A percentile compares a stretch with the other conserved stretches of the same genome.
phyloP scores from a whole-genome alignment of 2,888 invertebrate species.

The Polietes domitor region DNA sequence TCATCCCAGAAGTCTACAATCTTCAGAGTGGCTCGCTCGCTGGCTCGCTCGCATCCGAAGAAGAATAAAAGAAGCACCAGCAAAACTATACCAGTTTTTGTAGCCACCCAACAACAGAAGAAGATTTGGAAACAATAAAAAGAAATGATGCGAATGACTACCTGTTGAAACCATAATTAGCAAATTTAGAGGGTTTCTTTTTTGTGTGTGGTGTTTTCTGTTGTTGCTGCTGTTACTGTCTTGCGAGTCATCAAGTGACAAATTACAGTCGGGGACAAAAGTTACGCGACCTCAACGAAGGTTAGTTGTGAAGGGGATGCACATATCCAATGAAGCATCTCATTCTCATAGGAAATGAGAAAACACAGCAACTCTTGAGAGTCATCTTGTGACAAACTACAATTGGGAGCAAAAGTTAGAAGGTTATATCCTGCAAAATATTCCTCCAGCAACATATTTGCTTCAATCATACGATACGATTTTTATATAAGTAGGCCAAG shows the following conservation, averaged over 20 bases:
- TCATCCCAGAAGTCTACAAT: background rate
- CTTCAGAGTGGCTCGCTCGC: too few species aligned
- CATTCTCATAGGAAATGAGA: too few species aligned
- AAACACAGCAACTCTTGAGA: too few species aligned
- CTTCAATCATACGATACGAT: too few species aligned
- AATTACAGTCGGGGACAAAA: constrained; percentile 13
- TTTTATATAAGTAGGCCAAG: too few species aligned
- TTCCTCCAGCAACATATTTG: too few species aligned
- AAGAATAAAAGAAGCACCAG: background rate
- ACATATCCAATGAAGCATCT: too few species aligned
- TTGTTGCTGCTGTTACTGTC: background rate
- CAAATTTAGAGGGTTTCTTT: background rate
- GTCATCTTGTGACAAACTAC: too few species aligned
- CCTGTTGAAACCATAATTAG: constrained; percentile 4
- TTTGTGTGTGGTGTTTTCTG: background rate
- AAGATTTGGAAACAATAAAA: background rate
- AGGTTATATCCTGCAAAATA: too few species aligned
- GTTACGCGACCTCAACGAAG: background rate
- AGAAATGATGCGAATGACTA: constrained; percentile 1
- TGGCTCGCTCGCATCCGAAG: background rate
- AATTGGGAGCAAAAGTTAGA: too few species aligned
- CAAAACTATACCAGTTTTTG: constrained; percentile 10
- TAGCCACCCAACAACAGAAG: background rate
- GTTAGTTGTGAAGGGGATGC: too few species aligned
- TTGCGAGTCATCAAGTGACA: background rate